These are phyloP conservation scores for Ameiurus melas DNA, from an alignment of 2,113 vertebrate species.

Conservation along the genomic window DNA sequence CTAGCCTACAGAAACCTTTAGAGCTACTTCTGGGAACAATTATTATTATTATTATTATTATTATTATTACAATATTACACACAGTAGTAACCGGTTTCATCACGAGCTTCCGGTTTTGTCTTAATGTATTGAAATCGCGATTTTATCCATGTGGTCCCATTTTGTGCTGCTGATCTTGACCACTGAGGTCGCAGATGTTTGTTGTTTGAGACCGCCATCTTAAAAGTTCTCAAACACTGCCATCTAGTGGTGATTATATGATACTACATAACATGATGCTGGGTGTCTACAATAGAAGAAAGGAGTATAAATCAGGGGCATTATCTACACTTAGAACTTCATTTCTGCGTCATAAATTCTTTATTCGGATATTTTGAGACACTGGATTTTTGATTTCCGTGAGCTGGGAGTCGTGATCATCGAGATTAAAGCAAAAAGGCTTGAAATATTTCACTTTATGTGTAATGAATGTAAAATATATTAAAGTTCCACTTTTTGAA, in stretches of 20 bases:
- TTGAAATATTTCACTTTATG: no score
- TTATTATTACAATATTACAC: not conserved
- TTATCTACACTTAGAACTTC: no score
- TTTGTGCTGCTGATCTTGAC: not conserved
- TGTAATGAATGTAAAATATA: no score
- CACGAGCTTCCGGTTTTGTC: not conserved
- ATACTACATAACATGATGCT: not conserved
- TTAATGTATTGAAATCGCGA: not conserved
- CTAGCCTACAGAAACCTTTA: not conserved
- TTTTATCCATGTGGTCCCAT: not conserved
- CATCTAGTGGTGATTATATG: conserved; percentile 33
- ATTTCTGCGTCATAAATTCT: no score
- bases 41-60: no score
- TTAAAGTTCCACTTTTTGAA: no score
- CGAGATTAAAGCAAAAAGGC: no score
- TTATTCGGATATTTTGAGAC: no score
- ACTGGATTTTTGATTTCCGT: no score
- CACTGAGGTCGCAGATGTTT: not conserved
- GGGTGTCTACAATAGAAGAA: not conserved
- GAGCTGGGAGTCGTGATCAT: no score
- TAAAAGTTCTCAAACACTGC: conserved; percentile 35
- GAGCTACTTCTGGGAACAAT: not conserved
- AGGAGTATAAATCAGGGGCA: no score
- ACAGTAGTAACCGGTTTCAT: not conserved
- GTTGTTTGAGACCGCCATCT: not conserved